phyloP scores from a whole-genome alignment of 2,113 vertebrate species.

The Gymnobelideus leadbeateri region DNA sequence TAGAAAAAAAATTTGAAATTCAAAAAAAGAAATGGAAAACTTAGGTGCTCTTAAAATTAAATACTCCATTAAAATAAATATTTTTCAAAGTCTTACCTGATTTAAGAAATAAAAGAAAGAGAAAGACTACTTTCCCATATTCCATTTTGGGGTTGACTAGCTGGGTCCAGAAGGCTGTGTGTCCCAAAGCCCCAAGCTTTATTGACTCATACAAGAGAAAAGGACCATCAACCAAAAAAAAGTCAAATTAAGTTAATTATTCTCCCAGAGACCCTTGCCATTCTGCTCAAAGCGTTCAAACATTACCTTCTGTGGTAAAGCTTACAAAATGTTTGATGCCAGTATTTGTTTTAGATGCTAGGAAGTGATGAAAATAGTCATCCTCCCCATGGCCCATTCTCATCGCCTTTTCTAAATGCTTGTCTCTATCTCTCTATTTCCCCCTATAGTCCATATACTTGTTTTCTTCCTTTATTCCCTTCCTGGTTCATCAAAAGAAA shows the following conservation, averaged over 20 bases:
- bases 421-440: too few species aligned
- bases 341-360: constrained; percentile 43
- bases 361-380: constrained; percentile 10
- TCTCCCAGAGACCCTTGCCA: constrained; percentile 60
- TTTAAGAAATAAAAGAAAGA: constrained; percentile 75
- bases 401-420: background rate
- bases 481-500: background rate
- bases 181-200: constrained; percentile 59
- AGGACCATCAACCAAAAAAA: constrained; percentile 55
- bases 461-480: background rate
- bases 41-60: background rate
- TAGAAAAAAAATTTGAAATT: background rate
- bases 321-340: constrained; percentile 78
- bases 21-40: background rate
- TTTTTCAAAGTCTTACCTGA: constrained; percentile 64
- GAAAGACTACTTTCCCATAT: constrained; percentile 64
- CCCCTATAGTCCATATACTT: background rate
- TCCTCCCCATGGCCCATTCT: accelerated
- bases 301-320: constrained; percentile 68
- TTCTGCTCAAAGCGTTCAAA: constrained; percentile 64
- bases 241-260: constrained; percentile 82
- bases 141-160: constrained; percentile 62
- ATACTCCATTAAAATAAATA: background rate
- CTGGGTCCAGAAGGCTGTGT: constrained; percentile 31
- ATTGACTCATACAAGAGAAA: constrained; percentile 70